Percentiles rank a stretch among this genome's conserved stretches.
Evolutionary conservation across 2,888 invertebrate genomes (phyloP).

Genomic region (Magallana nippona): DNA sequence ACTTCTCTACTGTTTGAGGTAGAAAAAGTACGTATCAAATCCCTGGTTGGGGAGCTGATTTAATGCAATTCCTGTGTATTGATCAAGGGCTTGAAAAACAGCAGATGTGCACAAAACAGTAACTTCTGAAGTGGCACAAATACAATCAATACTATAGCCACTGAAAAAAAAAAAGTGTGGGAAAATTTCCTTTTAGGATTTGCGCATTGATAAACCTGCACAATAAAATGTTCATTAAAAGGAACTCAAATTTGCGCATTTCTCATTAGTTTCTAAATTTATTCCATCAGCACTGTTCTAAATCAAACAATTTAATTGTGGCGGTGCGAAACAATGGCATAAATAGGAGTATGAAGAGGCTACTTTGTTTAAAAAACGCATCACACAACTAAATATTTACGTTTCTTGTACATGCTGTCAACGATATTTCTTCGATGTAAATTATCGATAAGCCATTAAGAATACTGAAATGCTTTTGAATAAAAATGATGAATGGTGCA

Average conservation of each 20-base stretch:
- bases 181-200: neutral
- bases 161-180: neutral
- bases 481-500: too few species aligned
- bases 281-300: neutral
- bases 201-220: neutral
- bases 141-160: neutral
- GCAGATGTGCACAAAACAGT: neutral
- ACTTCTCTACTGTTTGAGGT: neutral
- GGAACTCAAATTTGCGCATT: neutral
- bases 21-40: slow-evolving; percentile 16
- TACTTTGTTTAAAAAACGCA: too few species aligned
- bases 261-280: slow-evolving; percentile 3
- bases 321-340: too few species aligned
- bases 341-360: too few species aligned
- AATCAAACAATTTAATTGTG: neutral
- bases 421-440: too few species aligned
- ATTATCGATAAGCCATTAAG: too few species aligned
- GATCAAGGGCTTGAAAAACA: slow-evolving; percentile 1
- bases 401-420: too few species aligned
- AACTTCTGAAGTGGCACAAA: neutral
- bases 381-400: too few species aligned
- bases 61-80: neutral
- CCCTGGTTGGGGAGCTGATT: neutral
- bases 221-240: slow-evolving; percentile 22
- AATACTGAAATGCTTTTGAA: too few species aligned